Evolutionary conservation across 2,888 invertebrate genomes (phyloP), one percentile per base, ranked within the genome.

Genomic region (Leistus spinibarbis): DNA sequence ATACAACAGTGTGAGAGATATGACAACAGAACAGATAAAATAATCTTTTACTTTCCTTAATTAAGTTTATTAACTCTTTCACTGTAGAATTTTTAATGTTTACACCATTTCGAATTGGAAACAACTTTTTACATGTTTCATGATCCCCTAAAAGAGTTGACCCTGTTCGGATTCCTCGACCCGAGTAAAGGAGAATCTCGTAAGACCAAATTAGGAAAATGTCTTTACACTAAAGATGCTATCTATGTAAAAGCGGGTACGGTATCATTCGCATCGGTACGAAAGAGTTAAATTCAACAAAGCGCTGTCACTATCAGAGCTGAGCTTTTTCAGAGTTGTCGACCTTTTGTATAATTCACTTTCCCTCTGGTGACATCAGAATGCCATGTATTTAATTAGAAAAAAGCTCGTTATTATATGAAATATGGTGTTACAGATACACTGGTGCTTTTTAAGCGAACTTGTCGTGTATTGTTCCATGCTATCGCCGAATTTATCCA

Each of bases 401-500:
- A 71, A 71, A 40, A 71, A 71, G 22, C 64, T 60, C 54, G 54
- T 62, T 24, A 64, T 70, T 70, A 17, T 17, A 24, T 64, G 64
- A 64, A 54, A 71, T 71, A 71, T 64, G 64, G 63, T 64, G 64
- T 64, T 64, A 71, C 54, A 64, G 71, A 71, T 71, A 65, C 60
- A 60, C 57, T 20, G 17, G 60, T 27, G 16, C 24, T 64, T 64
- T 57, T 20, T 64, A 23, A 16, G 16, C 64, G 2, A 24, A 24
- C 64, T n/a, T 64, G 20, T 24, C 24, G 24, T 16, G 4, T 27
- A 64, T 24, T 23, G 23, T 64, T 64, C 5, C 10, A 13, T 23
- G 16, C 20, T 22, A 23, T 64, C 64, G n/a, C 24, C 24, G 22
- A 20, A 23, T n/a, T n/a, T 17, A 22, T n/a, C 20, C 22, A 64